A percentile compares a stretch with the other conserved stretches of the same genome.
Conservation (phyloP, 1,140 invertebrate genomes). For the Rhynchophorus ferrugineus region DNA sequence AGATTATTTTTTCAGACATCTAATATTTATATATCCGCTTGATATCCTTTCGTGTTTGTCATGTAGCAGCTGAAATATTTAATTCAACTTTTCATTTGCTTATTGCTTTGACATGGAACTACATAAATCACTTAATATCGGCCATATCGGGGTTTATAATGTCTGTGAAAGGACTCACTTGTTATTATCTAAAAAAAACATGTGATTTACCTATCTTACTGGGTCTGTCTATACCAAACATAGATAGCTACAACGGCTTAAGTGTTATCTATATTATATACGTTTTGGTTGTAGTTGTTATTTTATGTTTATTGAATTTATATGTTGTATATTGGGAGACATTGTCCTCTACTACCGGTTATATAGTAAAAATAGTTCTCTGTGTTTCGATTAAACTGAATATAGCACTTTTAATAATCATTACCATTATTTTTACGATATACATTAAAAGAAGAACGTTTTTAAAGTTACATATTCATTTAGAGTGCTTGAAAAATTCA, state of each 20-base stretch:
- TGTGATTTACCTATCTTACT: no score
- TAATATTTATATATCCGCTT: no score
- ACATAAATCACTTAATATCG: no score
- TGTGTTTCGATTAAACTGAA: background rate
- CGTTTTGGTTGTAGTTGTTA: background rate
- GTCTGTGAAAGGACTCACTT: no score
- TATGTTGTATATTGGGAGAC: background rate
- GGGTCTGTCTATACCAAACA: constrained; percentile 8
- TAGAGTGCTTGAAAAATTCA: background rate
- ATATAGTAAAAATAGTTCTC: background rate
- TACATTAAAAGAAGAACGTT: constrained; percentile 8
- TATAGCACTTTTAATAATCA: background rate
- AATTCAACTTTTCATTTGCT: no score
- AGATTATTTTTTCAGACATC: no score
- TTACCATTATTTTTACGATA: background rate
- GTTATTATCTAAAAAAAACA: no score
- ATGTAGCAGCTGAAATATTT: no score
- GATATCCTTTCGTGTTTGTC: no score
- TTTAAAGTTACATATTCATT: background rate
- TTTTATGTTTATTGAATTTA: background rate
- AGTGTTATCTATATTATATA: constrained; percentile 9
- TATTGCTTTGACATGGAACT: no score
- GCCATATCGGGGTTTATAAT: no score
- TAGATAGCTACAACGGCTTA: constrained; percentile 6
- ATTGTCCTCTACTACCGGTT: background rate